phyloP scores from a whole-genome alignment of 2,113 vertebrate genomes.

The Jaculus jaculus region DNA sequence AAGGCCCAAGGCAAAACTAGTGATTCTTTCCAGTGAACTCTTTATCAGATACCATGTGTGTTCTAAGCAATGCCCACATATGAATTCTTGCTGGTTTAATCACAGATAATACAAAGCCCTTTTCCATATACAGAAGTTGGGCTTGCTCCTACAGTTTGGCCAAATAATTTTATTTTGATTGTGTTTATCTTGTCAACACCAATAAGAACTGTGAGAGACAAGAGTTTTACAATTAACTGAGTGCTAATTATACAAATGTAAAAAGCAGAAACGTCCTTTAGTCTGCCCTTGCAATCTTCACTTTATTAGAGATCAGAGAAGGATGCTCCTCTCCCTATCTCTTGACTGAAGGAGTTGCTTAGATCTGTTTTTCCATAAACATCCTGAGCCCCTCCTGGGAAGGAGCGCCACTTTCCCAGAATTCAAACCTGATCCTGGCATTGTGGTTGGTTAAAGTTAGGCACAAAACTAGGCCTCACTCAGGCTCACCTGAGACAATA shows the following conservation, averaged over 20 bases:
- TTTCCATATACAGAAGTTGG: not conserved
- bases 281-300: no score
- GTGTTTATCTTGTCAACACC: not conserved
- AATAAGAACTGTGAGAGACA: not conserved
- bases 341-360: no score
- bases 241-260: not conserved
- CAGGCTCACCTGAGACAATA: no score
- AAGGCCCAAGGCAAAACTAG: not conserved
- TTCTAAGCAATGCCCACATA: not conserved
- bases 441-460: no score
- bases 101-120: not conserved
- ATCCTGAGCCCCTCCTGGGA: no score
- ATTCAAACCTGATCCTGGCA: no score
- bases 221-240: not conserved
- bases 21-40: not conserved
- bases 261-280: no score
- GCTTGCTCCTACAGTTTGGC: not conserved
- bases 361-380: no score
- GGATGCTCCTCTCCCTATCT: no score
- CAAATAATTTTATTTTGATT: not conserved
- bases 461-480: no score
- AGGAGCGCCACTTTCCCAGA: no score
- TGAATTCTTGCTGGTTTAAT: not conserved
- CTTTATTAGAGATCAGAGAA: no score
- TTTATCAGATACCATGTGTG: not conserved